Evolutionary conservation across 1,140 invertebrate species (phyloP).

Genomic region (Coelopa frigida): DNA sequence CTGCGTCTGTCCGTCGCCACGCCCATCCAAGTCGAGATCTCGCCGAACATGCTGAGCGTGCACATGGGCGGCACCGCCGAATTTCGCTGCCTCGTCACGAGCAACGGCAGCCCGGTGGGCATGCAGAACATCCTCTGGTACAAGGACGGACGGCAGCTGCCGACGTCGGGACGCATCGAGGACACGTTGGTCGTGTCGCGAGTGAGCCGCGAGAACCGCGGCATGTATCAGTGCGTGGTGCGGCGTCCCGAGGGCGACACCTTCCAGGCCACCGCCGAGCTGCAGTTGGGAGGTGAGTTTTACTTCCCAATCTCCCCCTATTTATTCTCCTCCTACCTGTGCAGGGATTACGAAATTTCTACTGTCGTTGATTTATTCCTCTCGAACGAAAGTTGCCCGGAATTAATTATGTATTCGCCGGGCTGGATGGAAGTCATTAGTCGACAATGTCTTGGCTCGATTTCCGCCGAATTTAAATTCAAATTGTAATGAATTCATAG

Average conservation of each 20-base stretch:
- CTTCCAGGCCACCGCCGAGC: slow-evolving; percentile 70
- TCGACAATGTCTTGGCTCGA: too few relatives aligned
- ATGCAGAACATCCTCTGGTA: slow-evolving; percentile 55
- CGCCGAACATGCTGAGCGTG: slow-evolving; percentile 62
- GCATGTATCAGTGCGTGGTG: slow-evolving; percentile 82
- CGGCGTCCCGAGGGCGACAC: slow-evolving; percentile 65
- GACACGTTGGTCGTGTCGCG: slow-evolving; percentile 59
- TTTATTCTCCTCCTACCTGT: slow-evolving; percentile 8
- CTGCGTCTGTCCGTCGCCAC: slow-evolving; percentile 59
- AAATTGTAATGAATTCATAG: too few relatives aligned
- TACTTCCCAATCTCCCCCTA: neutral
- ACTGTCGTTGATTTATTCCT: too few relatives aligned
- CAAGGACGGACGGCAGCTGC: slow-evolving; percentile 66
- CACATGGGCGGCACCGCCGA: slow-evolving; percentile 69
- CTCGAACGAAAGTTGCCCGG: too few relatives aligned
- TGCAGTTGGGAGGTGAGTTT: slow-evolving; percentile 66
- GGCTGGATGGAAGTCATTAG: too few relatives aligned
- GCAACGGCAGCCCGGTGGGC: slow-evolving; percentile 42
- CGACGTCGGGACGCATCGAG: slow-evolving; percentile 55
- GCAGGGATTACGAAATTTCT: too few relatives aligned
- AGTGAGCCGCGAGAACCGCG: slow-evolving; percentile 67
- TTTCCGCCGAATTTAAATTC: too few relatives aligned
- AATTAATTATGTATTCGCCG: too few relatives aligned
- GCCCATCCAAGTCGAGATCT: slow-evolving; percentile 63
- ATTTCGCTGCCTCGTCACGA: slow-evolving; percentile 61